phyloP scores from a whole-genome alignment of 2,888 invertebrate genomes.

The Pardosa pseudoannulata region DNA sequence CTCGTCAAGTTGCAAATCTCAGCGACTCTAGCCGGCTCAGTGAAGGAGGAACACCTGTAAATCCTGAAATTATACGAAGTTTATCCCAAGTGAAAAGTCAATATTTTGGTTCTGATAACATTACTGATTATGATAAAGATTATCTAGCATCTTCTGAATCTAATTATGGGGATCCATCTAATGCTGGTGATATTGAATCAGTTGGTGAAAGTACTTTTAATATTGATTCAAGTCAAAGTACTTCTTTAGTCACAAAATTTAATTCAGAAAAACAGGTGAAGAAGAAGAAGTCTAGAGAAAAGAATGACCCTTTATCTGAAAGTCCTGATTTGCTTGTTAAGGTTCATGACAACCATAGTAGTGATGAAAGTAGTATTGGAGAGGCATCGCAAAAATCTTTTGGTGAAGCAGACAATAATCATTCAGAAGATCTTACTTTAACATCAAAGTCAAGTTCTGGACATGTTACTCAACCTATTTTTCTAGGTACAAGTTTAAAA shows the following conservation, averaged over 20 bases:
- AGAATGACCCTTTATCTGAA: slow-evolving; percentile 49
- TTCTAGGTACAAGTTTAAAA: slow-evolving; percentile 73
- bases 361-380: slow-evolving; percentile 64
- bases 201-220: slow-evolving; percentile 70
- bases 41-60: slow-evolving; percentile 55
- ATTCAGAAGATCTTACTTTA: slow-evolving; percentile 49
- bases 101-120: slow-evolving; percentile 59
- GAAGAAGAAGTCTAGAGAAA: slow-evolving; percentile 73
- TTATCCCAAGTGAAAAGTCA: slow-evolving; percentile 66
- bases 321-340: slow-evolving; percentile 34
- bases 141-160: slow-evolving; percentile 51
- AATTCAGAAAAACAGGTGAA: slow-evolving; percentile 59
- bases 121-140: slow-evolving; percentile 66
- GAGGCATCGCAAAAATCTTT: slow-evolving; percentile 59
- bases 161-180: slow-evolving; percentile 45
- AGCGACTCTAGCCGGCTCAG: slow-evolving; percentile 55
- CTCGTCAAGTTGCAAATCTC: slow-evolving; percentile 41
- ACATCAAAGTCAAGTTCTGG: slow-evolving; percentile 40
- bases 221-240: slow-evolving; percentile 62
- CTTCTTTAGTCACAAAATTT: slow-evolving; percentile 22
- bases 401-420: slow-evolving; percentile 64
- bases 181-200: slow-evolving; percentile 69
- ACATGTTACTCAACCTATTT: slow-evolving; percentile 53
- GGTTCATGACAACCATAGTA: slow-evolving; percentile 36
- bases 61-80: slow-evolving; percentile 45